Percentiles rank a stretch among this genome's conserved stretches.
Conservation (phyloP, 2,888 invertebrate species). For the Rugalucina vietnamica region DNA sequence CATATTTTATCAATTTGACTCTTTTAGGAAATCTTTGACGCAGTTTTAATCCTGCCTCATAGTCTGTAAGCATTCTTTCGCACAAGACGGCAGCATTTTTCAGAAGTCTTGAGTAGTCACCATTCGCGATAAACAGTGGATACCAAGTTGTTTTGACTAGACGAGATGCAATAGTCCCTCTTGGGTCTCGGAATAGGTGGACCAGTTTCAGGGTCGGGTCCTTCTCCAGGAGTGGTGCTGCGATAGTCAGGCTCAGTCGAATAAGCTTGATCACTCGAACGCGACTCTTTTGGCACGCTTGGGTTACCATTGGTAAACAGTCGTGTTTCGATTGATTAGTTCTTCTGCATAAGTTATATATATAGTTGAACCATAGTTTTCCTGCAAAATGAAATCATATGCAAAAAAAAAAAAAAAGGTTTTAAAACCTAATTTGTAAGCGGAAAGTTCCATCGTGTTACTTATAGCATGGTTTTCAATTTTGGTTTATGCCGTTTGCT, state of each 20-base stretch:
- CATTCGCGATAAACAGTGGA: background rate
- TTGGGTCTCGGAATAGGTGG: background rate
- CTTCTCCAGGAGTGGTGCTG: background rate
- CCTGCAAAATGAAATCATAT: too few relatives aligned
- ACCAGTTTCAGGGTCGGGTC: background rate
- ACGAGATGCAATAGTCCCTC: background rate
- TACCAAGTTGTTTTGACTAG: background rate
- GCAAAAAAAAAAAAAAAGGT: too few relatives aligned
- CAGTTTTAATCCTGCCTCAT: background rate
- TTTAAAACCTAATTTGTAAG: too few relatives aligned
- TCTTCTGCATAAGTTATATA: background rate
- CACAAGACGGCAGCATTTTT: background rate
- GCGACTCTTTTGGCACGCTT: background rate
- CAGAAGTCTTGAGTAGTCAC: background rate
- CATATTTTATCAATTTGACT: background rate
- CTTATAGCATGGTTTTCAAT: too few relatives aligned
- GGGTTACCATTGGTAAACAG: background rate
- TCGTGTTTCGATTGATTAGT: too few relatives aligned
- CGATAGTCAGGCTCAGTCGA: background rate
- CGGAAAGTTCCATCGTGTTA: too few relatives aligned
- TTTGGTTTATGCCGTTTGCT: too few relatives aligned
- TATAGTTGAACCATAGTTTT: background rate
- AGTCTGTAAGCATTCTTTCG: background rate
- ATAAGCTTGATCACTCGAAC: background rate
- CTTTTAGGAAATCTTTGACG: background rate